phyloP scores from a whole-genome alignment of 2,797 vertebrate species.

The Anableps anableps region DNA sequence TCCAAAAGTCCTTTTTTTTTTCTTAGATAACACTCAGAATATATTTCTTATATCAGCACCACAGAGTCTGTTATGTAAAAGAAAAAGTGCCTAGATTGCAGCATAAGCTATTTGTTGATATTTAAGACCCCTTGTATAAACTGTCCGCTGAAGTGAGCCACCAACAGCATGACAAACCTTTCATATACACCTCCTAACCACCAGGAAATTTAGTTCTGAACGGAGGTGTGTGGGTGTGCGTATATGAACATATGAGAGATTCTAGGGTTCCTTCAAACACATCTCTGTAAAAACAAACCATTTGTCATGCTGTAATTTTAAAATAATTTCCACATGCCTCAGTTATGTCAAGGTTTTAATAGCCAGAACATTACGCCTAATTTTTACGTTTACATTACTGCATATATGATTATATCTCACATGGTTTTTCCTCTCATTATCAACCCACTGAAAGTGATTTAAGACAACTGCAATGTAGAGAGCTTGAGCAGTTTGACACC shows the following conservation, averaged over 20 bases:
- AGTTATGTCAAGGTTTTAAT: slow-evolving; percentile 58
- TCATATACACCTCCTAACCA: slow-evolving; percentile 70
- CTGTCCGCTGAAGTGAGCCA: slow-evolving; percentile 66
- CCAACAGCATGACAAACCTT: slow-evolving; percentile 69
- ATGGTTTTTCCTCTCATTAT: slow-evolving; percentile 57
- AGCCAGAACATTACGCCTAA: slow-evolving; percentile 59
- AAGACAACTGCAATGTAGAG: slow-evolving; percentile 63
- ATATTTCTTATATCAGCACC: slow-evolving; percentile 30
- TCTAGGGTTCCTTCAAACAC: slow-evolving; percentile 51
- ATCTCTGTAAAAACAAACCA: slow-evolving; percentile 75
- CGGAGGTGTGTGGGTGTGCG: slow-evolving; percentile 54
- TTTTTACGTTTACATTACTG: slow-evolving; percentile 70
- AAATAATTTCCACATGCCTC: slow-evolving; percentile 78
- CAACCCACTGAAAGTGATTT: slow-evolving; percentile 70
- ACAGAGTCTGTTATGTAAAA: slow-evolving; percentile 39
- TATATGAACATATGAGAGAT: slow-evolving; percentile 60
- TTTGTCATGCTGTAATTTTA: slow-evolving; percentile 69
- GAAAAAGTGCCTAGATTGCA: slow-evolving; percentile 60
- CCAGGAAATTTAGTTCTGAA: slow-evolving; percentile 75
- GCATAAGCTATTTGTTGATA: slow-evolving; percentile 73
- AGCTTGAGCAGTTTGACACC: slow-evolving; percentile 69
- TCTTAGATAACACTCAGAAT: slow-evolving; percentile 29
- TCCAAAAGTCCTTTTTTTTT: slow-evolving; percentile 22
- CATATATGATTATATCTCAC: slow-evolving; percentile 60
- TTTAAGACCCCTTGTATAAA: slow-evolving; percentile 72